Evolutionary conservation across 2,797 vertebrate species (phyloP).

Genomic region (Darevskia mixta): DNA sequence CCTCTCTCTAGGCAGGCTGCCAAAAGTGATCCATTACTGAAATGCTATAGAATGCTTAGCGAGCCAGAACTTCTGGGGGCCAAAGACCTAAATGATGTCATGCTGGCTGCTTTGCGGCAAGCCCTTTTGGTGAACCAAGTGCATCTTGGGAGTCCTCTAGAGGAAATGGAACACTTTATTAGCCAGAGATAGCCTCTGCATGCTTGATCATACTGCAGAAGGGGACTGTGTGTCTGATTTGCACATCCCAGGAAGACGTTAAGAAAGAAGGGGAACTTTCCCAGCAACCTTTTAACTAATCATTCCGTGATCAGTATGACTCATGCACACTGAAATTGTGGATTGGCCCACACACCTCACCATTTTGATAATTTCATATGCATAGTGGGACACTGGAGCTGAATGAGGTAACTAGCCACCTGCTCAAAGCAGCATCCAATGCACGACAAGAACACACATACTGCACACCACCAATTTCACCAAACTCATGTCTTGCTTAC

Average conservation of each 20-base stretch:
- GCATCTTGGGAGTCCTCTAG: constrained; percentile 30
- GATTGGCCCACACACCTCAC: neutral
- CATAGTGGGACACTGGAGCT: neutral
- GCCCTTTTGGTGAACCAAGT: constrained; percentile 30
- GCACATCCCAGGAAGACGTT: neutral
- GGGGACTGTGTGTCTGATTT: neutral
- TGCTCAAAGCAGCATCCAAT: neutral
- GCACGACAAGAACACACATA: neutral
- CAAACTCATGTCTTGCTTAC: neutral
- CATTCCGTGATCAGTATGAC: neutral
- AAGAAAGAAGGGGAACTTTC: neutral
- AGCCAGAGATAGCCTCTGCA: constrained; percentile 5
- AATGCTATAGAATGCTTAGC: constrained; percentile 22
- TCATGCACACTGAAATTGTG: neutral
- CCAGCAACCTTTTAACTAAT: neutral
- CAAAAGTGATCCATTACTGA: constrained; percentile 42
- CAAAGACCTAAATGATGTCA: constrained; percentile 41
- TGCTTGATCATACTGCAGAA: constrained; percentile 3
- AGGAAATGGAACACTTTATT: constrained; percentile 29
- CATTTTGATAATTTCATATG: constrained; percentile 10
- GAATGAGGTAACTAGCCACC: neutral
- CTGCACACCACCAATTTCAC: neutral
- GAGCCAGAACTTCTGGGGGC: constrained; percentile 27
- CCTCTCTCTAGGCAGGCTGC: constrained; percentile 11
- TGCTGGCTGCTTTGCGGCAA: constrained; percentile 28